These are phyloP conservation scores for Accipiter cooperii DNA, from an alignment of 2,113 vertebrate genomes.

Conservation along the genomic window DNA sequence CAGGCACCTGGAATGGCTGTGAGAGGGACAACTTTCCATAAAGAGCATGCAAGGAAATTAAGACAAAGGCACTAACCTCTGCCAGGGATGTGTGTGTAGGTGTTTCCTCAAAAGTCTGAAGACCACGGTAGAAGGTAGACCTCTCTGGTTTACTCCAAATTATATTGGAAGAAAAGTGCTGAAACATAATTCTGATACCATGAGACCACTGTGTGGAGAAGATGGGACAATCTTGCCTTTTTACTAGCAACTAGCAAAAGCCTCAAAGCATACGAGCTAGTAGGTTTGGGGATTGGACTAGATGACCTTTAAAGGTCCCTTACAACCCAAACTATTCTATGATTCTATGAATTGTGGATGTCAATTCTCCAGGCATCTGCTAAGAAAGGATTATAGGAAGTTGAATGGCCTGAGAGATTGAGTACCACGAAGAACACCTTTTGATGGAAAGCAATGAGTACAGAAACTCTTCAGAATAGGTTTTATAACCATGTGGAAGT, in stretches of 20 bases:
- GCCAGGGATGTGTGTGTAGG: neutral
- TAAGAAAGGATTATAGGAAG: neutral
- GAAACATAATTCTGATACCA: neutral
- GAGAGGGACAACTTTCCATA: neutral
- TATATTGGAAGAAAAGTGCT: neutral
- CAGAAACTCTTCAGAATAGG: neutral
- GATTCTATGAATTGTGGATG: neutral
- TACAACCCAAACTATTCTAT: neutral
- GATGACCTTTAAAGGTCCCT: neutral
- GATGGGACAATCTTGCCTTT: neutral
- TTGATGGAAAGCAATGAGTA: neutral
- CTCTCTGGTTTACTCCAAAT: neutral
- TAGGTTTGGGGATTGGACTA: neutral
- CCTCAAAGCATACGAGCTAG: neutral
- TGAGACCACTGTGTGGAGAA: neutral
- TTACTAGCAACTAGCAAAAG: neutral
- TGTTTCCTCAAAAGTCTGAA: neutral
- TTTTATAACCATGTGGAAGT: neutral
- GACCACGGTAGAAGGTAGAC: neutral
- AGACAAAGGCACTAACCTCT: fast-evolving
- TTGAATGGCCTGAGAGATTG: neutral
- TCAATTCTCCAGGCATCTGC: neutral
- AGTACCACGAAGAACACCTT: fast-evolving
- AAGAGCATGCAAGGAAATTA: neutral
- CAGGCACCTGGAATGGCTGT: fast-evolving